These are phyloP conservation scores for Phasianus colchicus DNA, from an alignment of 2,113 vertebrate genomes.

Conservation along the genomic window DNA sequence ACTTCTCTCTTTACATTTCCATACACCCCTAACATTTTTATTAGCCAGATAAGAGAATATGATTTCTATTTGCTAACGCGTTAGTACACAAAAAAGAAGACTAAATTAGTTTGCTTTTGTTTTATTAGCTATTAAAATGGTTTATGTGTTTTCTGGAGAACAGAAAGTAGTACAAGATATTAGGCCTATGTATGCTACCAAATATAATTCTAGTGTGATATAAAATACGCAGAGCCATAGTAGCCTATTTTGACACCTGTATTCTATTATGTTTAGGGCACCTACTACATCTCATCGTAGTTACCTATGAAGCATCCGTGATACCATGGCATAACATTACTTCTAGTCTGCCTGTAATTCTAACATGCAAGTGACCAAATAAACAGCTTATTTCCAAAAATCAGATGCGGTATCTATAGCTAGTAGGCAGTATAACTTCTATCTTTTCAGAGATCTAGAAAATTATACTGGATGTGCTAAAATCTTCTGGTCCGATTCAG, in stretches of 20 bases:
- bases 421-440: neutral
- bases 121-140: neutral
- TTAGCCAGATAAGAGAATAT: neutral
- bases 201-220: neutral
- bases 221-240: neutral
- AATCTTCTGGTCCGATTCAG: neutral
- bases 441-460: neutral
- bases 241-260: neutral
- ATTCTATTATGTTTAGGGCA: neutral
- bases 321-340: neutral
- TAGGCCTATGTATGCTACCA: neutral
- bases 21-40: neutral
- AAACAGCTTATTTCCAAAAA: neutral
- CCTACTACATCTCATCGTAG: neutral
- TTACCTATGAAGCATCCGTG: neutral
- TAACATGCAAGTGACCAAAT: neutral
- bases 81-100: neutral
- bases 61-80: neutral
- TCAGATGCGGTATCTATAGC: neutral
- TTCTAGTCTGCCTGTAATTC: neutral
- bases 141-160: neutral
- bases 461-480: neutral
- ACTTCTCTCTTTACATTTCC: neutral
- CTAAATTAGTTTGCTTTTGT: neutral
- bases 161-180: neutral